Evolutionary conservation across 1,140 invertebrate species (phyloP).

Genomic region (Eumaeus atala): DNA sequence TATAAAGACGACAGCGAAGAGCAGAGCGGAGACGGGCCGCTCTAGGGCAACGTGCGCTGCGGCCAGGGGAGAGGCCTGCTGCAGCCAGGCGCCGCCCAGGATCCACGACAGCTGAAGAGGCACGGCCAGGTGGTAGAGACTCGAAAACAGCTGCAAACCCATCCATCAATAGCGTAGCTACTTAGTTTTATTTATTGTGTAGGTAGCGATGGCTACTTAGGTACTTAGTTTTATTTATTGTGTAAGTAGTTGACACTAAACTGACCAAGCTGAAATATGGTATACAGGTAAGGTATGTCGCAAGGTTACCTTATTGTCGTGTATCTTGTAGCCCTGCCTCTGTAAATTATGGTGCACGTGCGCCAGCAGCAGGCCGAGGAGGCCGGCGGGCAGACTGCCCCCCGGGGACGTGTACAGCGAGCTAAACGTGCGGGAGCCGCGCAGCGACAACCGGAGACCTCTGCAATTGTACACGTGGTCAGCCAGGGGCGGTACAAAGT

Average conservation of each 20-base stretch:
- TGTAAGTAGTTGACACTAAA: too few relatives aligned
- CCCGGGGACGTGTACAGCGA: conserved; percentile 41
- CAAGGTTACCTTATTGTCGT: conserved; percentile 24
- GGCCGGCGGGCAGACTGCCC: conserved; percentile 37
- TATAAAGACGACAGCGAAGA: conserved; percentile 1
- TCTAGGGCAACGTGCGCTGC: background rate
- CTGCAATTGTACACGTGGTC: conserved; percentile 19
- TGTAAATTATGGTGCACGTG: conserved; percentile 28
- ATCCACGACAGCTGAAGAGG: conserved; percentile 26
- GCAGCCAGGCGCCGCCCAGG: conserved; percentile 24
- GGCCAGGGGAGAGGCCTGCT: background rate
- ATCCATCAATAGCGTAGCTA: background rate
- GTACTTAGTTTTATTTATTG: too few relatives aligned
- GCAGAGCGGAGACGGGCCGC: conserved; percentile 1
- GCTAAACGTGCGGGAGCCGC: conserved; percentile 30
- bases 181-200: background rate
- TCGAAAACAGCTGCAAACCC: conserved; percentile 26
- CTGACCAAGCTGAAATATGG: too few relatives aligned
- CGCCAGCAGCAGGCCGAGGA: conserved; percentile 32
- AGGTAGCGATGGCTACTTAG: background rate
- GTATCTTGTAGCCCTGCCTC: conserved; percentile 19
- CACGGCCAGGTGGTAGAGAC: conserved; percentile 24
- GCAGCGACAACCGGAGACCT: conserved; percentile 29
- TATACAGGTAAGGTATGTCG: too few relatives aligned
- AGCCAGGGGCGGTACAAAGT: background rate